Evolutionary conservation across 2,113 vertebrate species (phyloP).

Genomic region (Forbesichthys agassizii): DNA sequence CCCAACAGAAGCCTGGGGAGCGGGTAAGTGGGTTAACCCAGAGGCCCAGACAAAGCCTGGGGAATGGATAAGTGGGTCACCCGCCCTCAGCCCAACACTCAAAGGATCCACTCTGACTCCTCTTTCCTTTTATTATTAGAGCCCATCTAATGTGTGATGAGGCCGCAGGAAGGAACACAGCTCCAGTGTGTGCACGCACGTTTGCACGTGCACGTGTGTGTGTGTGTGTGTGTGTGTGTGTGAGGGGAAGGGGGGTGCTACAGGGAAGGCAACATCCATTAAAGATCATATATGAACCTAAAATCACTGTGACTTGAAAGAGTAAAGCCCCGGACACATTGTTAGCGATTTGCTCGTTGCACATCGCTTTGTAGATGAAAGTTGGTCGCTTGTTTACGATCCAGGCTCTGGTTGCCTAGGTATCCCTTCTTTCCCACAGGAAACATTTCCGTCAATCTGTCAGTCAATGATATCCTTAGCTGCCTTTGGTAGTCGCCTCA

Average conservation of each 20-base stretch:
- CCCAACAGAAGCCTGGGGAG: slow-evolving; percentile 69
- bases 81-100: slow-evolving; percentile 70
- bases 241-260: background rate
- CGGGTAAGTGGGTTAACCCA: slow-evolving; percentile 78
- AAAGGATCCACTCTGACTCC: slow-evolving; percentile 73
- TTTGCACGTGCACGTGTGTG: slow-evolving; percentile 1
- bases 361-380: too few species aligned
- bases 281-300: too few species aligned
- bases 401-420: too few species aligned
- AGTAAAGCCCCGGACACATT: too few species aligned
- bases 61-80: slow-evolving; percentile 77
- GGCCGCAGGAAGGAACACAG: slow-evolving; percentile 65
- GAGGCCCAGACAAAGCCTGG: slow-evolving; percentile 75
- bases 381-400: too few species aligned
- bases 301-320: too few species aligned
- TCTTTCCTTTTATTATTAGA: slow-evolving; percentile 74
- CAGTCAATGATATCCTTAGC: too few species aligned
- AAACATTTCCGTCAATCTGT: too few species aligned
- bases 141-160: slow-evolving; percentile 70
- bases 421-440: too few species aligned
- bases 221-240: slow-evolving; percentile 12
- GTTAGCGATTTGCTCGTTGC: too few species aligned
- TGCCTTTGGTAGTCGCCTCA: too few species aligned
- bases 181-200: slow-evolving; percentile 23
- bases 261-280: too few species aligned